These are phyloP conservation scores for Solen grandis DNA, from an alignment of 1,140 invertebrate genomes.

Conservation along the genomic window DNA sequence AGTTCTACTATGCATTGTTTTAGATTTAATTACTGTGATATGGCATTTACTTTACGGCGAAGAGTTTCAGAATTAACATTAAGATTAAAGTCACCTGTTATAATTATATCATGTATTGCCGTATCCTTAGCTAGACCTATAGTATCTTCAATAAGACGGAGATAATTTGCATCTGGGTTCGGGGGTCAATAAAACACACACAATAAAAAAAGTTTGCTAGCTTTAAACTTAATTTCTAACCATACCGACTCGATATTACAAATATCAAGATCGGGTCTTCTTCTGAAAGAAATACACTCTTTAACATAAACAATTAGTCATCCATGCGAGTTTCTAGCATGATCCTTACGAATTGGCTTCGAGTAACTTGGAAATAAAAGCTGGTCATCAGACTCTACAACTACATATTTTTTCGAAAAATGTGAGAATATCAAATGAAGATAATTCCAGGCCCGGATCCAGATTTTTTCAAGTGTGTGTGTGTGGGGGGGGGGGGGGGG, in stretches of 20 bases:
- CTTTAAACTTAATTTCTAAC: neutral
- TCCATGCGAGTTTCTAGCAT: neutral
- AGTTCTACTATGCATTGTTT: neutral
- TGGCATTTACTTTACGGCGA: neutral
- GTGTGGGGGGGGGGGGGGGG: too few species aligned
- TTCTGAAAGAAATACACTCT: too few species aligned
- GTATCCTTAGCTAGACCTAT: conserved; percentile 1
- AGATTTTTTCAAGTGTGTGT: too few species aligned
- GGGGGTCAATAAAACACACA: conserved; percentile 2
- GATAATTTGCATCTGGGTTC: neutral
- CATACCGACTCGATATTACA: conserved; percentile 17
- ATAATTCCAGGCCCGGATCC: too few species aligned
- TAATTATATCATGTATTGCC: conserved; percentile 10
- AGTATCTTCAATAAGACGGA: conserved; percentile 3
- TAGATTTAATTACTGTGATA: conserved; percentile 10
- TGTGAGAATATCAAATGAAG: too few species aligned
- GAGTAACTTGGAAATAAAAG: neutral
- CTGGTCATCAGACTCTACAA: neutral
- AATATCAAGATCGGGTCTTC: too few species aligned
- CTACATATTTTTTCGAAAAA: conserved; percentile 3
- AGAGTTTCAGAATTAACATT: neutral
- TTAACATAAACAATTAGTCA: neutral
- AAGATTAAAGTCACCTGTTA: too few species aligned
- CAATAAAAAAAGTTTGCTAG: conserved; percentile 3
- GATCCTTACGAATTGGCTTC: conserved; percentile 1